These are phyloP conservation scores for Cryptocephalus moraei DNA, from an alignment of 2,888 invertebrate species.

Conservation along the genomic window DNA sequence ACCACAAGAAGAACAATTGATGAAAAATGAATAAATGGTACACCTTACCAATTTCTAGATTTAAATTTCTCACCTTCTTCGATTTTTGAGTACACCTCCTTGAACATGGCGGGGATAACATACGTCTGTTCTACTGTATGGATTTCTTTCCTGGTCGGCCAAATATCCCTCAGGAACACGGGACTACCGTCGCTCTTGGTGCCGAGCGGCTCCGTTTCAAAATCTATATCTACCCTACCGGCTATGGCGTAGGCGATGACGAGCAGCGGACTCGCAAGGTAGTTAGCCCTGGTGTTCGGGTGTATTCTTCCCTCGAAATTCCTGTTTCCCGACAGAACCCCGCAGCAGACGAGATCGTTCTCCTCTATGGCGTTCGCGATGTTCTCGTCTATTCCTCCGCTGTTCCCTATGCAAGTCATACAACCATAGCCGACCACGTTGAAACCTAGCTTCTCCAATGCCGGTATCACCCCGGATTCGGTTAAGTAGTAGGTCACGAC, in stretches of 20 bases:
- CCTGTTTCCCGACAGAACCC: slow-evolving; percentile 92
- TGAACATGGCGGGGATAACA: slow-evolving; percentile 96
- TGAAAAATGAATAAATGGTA: no score
- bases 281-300: slow-evolving; percentile 93
- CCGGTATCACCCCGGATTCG: slow-evolving; percentile 87
- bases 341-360: slow-evolving; percentile 89
- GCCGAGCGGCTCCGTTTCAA: slow-evolving; percentile 73
- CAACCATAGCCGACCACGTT: slow-evolving; percentile 95
- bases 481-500: slow-evolving; percentile 40
- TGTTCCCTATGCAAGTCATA: slow-evolving; percentile 99
- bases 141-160: slow-evolving; percentile 88
- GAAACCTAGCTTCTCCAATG: slow-evolving; percentile 79
- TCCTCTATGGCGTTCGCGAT: slow-evolving; percentile 88
- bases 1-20: no score
- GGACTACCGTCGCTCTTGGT: slow-evolving; percentile 56
- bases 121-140: slow-evolving; percentile 76
- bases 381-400: slow-evolving; percentile 86
- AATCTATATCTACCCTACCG: slow-evolving; percentile 90
- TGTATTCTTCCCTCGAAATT: slow-evolving; percentile 99
- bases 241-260: slow-evolving; percentile 97
- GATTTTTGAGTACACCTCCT: slow-evolving; percentile 78
- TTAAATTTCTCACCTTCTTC: slow-evolving; percentile 65
- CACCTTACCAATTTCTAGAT: no score
- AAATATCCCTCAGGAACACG: slow-evolving; percentile 87
- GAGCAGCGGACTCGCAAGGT: slow-evolving; percentile 91